Base-by-base conservation (phyloP, 2,113 vertebrate species). In the Prietella phreatophila region DNA sequence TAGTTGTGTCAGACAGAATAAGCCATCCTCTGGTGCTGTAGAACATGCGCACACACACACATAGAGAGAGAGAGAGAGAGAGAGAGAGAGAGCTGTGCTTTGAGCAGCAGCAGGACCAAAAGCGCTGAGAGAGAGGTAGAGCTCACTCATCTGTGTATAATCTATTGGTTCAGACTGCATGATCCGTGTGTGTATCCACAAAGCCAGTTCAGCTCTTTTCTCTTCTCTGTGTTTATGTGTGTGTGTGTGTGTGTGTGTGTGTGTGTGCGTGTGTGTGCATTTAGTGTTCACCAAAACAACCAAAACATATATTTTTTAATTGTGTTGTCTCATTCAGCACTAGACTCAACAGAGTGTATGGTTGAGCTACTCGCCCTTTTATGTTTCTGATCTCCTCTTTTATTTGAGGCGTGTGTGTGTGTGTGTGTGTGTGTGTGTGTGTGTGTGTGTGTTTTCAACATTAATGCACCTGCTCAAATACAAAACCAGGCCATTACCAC, bases 51-150 rank as follows among this genome's bases (percentile, higher is more conserved):
- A 58, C 63, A 85, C 65, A 65, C 55, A 65, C 84, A 75, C 39
- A 61, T n/a, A 33, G 13, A 30, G 33, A 75, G 4, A 42, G 5
- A 42, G 4, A 42, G 42, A 42, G 42, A 42, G 42, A 42, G 42
- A 42, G 42, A 75, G 10, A 73, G 1, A 19, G 1, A 89, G 90
- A 81, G 78, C 91, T 94, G 80, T 93, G 93, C 94, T 95, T 92
- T 92, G 90, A 91, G 92, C 93, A 94, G 93, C 93, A 93, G 67
- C 60, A 58, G 90, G 79, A 87, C 81, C 86, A 89, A 94, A 95
- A 92, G 83, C 86, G 93, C 94, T 94, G 93, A 95, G 93, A 91
- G 92, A 92, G 94, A 93, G 86, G 91, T 69, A 92, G 89, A 89
- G 92, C 27, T 91, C 92, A 36, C 90, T 93, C 92, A 93, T 94